Evolutionary conservation across 2,113 vertebrate genomes (phyloP), one percentile per base, ranked within the genome.

Genomic region (Lanius ludovicianus): DNA sequence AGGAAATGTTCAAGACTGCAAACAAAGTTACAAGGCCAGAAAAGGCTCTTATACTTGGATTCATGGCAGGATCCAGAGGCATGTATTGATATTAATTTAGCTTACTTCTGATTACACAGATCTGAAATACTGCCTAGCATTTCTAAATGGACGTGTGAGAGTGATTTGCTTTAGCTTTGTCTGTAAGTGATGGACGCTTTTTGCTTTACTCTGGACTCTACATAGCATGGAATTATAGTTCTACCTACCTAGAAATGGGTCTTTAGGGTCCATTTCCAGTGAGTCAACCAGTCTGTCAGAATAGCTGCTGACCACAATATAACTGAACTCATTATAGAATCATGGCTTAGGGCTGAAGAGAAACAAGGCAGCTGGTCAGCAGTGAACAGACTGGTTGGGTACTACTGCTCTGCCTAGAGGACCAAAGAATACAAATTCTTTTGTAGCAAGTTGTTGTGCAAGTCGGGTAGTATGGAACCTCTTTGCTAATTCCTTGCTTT

Each of bases 1-100:
- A 99, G 97, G 99, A 99, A 97, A 99, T 99, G 99, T 99, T 99
- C 98, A 99, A 99, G 98, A 99, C 99, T 1, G 99, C 99, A 97
- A 99, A 99, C 98, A 99, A 99, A 96, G 99, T 99, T 76, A 99
- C 99, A 7, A 98, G 99, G 89, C 99, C 99, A 8, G 99, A 99
- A 97, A 99, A 99, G 95, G 99, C 99, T 37, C 99, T 99, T 63
- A 99, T 99, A 83, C 98, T 99, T 97, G 99, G 99, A 91, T 99
- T 99, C 98, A 99, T 99, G 99, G 99, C 99, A 10, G 99, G 99
- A 97, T 99, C 99, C 59, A 98, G 99, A 99, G 99, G 99, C 98
- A 98, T 19, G 95, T 94, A 90, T 49, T 82, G 65, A 63, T 57
- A 50, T 1, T 56, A 41, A 42, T 19, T 49, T 76, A 24, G 12